phyloP scores from a whole-genome alignment of 37 sponge, comb jelly and placozoan species.

The Ianthella basta region DNA sequence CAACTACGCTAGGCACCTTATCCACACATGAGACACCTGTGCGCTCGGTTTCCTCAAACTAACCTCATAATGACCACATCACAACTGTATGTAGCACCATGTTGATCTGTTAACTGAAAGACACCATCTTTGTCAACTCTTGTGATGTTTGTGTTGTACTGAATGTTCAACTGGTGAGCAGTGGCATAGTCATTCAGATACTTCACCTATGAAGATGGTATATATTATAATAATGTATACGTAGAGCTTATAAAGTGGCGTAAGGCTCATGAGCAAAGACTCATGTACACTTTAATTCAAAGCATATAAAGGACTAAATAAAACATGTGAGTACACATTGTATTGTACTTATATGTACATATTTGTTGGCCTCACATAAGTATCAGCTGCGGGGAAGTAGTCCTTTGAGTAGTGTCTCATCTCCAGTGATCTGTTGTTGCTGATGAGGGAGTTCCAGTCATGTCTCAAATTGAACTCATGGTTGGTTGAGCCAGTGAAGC shows the following conservation, averaged over 20 bases:
- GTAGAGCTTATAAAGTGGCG: too few species aligned
- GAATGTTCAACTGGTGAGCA: conserved; percentile 40
- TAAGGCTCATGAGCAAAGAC: too few species aligned
- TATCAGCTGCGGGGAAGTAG: conserved; percentile 67
- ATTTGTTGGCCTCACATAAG: conserved; percentile 23
- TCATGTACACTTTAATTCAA: background rate
- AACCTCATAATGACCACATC: conserved; percentile 44
- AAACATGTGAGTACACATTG: too few species aligned
- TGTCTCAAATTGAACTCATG: conserved; percentile 71
- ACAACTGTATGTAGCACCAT: conserved; percentile 16
- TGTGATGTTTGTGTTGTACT: conserved; percentile 51
- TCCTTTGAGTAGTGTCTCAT: conserved; percentile 61
- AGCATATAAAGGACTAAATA: background rate
- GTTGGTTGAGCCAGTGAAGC: conserved; percentile 64
- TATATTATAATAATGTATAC: background rate
- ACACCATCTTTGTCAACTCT: background rate
- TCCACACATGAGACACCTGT: too few species aligned
- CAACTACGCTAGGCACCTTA: too few species aligned
- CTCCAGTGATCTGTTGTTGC: conserved; percentile 55
- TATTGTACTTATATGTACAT: background rate
- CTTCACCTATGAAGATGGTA: conserved; percentile 16
- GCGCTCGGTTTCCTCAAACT: too few species aligned
- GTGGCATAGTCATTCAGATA: conserved; percentile 56
- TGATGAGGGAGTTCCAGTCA: conserved; percentile 75
- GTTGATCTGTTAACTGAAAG: conserved; percentile 18